phyloP scores from a whole-genome alignment of 2,888 invertebrate species.

The Drepanosiphum platanoidis region DNA sequence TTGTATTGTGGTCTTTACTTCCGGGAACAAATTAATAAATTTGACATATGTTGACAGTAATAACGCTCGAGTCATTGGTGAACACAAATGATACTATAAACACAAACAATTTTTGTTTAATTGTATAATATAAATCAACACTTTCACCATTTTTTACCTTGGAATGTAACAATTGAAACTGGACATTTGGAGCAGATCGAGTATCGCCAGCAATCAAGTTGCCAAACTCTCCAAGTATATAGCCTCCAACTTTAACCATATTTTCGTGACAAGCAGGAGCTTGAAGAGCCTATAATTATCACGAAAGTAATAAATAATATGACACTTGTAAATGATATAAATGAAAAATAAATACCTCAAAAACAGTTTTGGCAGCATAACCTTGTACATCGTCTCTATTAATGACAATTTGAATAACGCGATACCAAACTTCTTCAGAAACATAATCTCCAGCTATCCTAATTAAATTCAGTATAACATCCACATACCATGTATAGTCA shows the following conservation, averaged over 20 bases:
- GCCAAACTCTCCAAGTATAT: constrained; percentile 98
- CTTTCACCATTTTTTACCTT: constrained; percentile 71
- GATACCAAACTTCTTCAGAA: constrained; percentile 99
- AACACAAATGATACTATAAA: constrained; percentile 89
- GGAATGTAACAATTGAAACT: constrained; percentile 97
- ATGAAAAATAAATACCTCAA: constrained; percentile 75
- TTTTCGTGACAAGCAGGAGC: constrained; percentile 99
- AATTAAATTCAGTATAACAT: constrained; percentile 97
- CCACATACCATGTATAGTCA: constrained; percentile 98
- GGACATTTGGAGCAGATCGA: constrained; percentile 94
- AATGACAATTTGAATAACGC: constrained; percentile 99
- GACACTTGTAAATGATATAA: constrained; percentile 40
- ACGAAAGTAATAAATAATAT: constrained; percentile 26
- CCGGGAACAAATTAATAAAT: constrained; percentile 98
- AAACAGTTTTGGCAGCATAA: constrained; percentile 99
- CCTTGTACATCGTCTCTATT: constrained; percentile 99
- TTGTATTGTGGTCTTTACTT: constrained; percentile 95
- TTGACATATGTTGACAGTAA: constrained; percentile 98
- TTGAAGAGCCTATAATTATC: constrained; percentile 79
- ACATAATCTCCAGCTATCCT: constrained; percentile 99
- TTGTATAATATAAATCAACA: background rate
- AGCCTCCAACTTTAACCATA: constrained; percentile 99
- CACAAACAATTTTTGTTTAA: constrained; percentile 48
- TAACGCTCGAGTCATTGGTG: constrained; percentile 94
- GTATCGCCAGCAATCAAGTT: constrained; percentile 99